Evolutionary conservation across 2,113 vertebrate genomes (phyloP), one percentile per base, ranked within the genome.

Genomic region (Cichladusa arquata): DNA sequence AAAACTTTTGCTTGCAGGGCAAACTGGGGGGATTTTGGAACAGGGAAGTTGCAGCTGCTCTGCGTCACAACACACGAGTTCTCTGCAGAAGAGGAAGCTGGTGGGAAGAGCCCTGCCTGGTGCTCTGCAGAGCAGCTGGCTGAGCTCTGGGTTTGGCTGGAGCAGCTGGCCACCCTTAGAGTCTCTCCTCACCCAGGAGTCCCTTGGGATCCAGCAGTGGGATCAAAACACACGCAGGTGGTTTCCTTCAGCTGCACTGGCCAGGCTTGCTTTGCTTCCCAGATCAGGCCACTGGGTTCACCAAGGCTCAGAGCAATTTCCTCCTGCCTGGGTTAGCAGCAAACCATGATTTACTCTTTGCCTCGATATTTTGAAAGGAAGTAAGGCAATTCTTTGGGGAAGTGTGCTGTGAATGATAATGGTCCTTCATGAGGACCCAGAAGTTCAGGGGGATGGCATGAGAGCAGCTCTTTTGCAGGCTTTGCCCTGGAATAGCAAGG

Each of bases 341-440:
- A 65, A 84, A 36, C 12, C 14, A 0, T 3, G 12, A 45, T 51
- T 81, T 38, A 26, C 16, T n/a, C 60, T 62, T 77, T 72, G 6
- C 47, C 34, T 80, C 20, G 72, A 38, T 29, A 31, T 38, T 60
- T 5, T 22, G 47, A 12, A 66, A 53, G 6, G 34, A 24, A 76
- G 18, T 16, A 20, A 50, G 23, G 28, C 19, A 26, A 12, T 50
- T 44, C 34, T 88, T 28, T 42, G 56, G 44, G 24, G 22, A 74
- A 72, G 36, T 22, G 47, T 7, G 2, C 20, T 54, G 1, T 14
- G 25, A 79, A 7, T 2, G 0, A 31, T 28, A 34, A 14, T 0
- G 3, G 26, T 36, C 36, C 42, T 42, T 66, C 47, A 18, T 34
- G 25, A 61, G 20, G 80, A 65, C 23, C 14, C 56, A 47, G 69